Base-by-base conservation (phyloP, 1,140 invertebrate species). In the Cyclargus thomasi region DNA sequence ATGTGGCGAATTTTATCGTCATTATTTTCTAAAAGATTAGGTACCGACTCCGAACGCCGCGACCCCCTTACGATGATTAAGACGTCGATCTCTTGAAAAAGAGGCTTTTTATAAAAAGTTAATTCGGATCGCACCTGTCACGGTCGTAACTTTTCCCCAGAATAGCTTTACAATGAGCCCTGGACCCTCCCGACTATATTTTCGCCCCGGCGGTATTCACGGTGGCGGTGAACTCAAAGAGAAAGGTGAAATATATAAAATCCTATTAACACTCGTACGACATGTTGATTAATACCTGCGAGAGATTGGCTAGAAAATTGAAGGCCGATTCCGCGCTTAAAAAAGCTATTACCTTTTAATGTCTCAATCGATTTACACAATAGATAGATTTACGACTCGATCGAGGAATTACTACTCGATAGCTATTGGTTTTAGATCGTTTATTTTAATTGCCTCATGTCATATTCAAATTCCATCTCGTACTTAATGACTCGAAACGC, bases 61-160 rank as follows among this genome's bases (percentile, higher is more conserved):
- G 79, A 80, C 80, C 79, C 81, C 79, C 79, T 69, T 65, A 75
- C 70, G 69, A 74, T 88, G 78, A 84, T 86, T 86, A 85, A 83
- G 73, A 68, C 76, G 83, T 81, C 77, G 79, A 78, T 79, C 75
- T 77, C 82, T 79, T 80, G 83, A 87, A 87, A 88, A 88, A 82
- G 81, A 65, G 79, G 77, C 74, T 83, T 83, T 90, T 82, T 86
- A 84, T 83, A 85, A 88, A 79, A 88, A 81, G 82, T 87, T 88
- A 87, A 90, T 87, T 87, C 81, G 78, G 70, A 80, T 87, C 85
- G 82, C 87, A 90, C 87, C 87, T 90, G 87, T 90, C 85, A 68
- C 77, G 83, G 71, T 87, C 86, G 82, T 90, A 90, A 90, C 84
- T 88, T 86, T 68, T 78, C 79, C 80, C 78, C 72, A 76, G 77